Percentiles rank a stretch among this genome's conserved stretches.
Conservation (phyloP, 2,113 vertebrate genomes). For the Ochotona princeps region DNA sequence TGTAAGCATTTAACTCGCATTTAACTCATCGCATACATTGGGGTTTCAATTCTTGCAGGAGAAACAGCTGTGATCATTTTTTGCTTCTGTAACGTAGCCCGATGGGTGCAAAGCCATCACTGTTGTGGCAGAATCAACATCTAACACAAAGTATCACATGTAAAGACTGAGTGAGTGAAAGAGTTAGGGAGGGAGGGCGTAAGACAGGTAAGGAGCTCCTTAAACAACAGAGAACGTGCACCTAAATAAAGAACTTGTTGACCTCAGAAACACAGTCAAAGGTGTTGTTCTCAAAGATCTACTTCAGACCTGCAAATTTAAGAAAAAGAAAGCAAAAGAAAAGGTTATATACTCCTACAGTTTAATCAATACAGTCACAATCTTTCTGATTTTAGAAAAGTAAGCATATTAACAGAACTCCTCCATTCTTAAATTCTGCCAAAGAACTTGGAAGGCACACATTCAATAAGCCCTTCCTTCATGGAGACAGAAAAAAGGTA, state of each 20-base stretch:
- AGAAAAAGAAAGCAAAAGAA: background rate
- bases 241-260: conserved; percentile 7
- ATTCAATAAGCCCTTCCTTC: background rate
- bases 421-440: background rate
- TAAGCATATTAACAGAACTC: background rate
- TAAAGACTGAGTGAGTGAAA: background rate
- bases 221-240: conserved; percentile 8
- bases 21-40: background rate
- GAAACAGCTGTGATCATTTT: conserved; percentile 28
- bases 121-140: background rate
- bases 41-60: background rate
- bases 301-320: background rate
- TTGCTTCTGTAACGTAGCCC: background rate
- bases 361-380: background rate
- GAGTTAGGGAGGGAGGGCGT: background rate
- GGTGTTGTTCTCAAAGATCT: conserved; percentile 50
- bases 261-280: conserved; percentile 55
- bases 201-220: background rate
- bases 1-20: background rate
- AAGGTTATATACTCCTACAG: conserved; percentile 31
- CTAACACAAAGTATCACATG: background rate
- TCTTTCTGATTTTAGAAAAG: background rate
- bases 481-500: background rate
- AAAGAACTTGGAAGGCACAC: background rate
- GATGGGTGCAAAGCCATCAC: background rate